A percentile compares a stretch with the other conserved stretches of the same genome.
These are phyloP conservation scores for Drosophila parabipectinata DNA, from an alignment of 1,140 invertebrate genomes.

Conservation along the genomic window DNA sequence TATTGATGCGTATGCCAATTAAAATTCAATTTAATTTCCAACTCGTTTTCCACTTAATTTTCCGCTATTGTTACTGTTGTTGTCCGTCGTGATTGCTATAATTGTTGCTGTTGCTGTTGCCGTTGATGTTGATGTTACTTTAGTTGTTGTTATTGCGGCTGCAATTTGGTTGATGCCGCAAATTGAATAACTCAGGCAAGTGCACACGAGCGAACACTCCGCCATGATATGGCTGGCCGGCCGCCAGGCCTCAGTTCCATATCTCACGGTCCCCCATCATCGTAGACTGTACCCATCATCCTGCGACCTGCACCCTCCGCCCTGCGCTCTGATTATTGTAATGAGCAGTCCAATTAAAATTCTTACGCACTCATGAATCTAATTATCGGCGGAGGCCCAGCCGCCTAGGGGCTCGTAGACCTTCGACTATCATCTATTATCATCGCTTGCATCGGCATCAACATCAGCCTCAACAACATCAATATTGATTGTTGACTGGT, in stretches of 20 bases:
- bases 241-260: conserved; percentile 12
- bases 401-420: neutral
- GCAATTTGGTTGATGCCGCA: conserved; percentile 51
- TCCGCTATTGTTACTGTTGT: conserved; percentile 25
- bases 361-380: conserved; percentile 69
- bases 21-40: conserved; percentile 70
- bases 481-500: conserved; percentile 41
- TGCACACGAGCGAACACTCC: conserved; percentile 55
- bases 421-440: neutral
- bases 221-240: conserved; percentile 13
- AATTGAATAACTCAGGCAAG: conserved; percentile 68
- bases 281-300: no score
- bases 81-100: conserved; percentile 39
- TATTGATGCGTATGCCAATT: conserved; percentile 75
- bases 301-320: conserved; percentile 15
- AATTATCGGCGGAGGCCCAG: conserved; percentile 45
- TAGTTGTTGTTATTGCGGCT: conserved; percentile 26
- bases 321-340: conserved; percentile 60
- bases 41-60: conserved; percentile 41
- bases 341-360: conserved; percentile 75
- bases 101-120: conserved; percentile 16
- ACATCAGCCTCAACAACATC: conserved; percentile 18
- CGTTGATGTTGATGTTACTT: conserved; percentile 14
- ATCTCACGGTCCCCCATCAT: conserved; percentile 6
- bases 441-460: conserved; percentile 14